Evolutionary conservation across 1,140 invertebrate species (phyloP), one percentile per base, ranked within the genome.

Genomic region (Drosophila ercepeae): DNA sequence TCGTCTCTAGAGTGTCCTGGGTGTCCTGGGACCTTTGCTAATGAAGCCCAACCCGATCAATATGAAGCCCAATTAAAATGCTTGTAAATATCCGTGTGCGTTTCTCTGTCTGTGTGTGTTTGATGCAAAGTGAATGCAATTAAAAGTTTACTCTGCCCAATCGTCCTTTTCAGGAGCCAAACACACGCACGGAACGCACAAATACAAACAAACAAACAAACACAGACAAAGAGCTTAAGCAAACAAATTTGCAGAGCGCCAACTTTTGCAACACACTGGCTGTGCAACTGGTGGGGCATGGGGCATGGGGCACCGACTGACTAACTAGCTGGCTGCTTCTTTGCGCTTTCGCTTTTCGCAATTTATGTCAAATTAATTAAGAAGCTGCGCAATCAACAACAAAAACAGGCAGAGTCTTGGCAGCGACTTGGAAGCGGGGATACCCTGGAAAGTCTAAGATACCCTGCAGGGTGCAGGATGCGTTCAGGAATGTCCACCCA

Each of bases 291-390:
- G 44, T 39, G 14, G 23, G 21, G 53, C 6, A 52, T 16, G 34
- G 34, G 13, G 34, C n/a, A 44, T 5, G n/a, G 29, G 29, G 9
- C 29, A 14, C n/a, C n/a, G n/a, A n/a, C n/a, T n/a, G n/a, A n/a
- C n/a, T n/a, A n/a, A n/a, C n/a, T n/a, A n/a, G n/a, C 27, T 44
- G 60, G 13, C 44, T 45, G 25, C 23, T 49, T 41, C 61, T 32
- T 29, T 67, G 63, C 50, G 34, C 16, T 57, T 58, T 50, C 65
- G 68, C 63, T 55, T 59, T n/a, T n/a, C n/a, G 73, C 71, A 86
- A 84, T 86, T 76, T 84, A 84, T 84, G 79, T 84, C 79, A 84
- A 84, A 86, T 84, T 84, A 84, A 84, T 84, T 86, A 84, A 73
- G 75, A 84, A 63, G 65, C 64, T 79, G 71, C 73, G 57, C 39